Evolutionary conservation across 2,113 vertebrate species (phyloP).

Genomic region (Setophaga coronata): DNA sequence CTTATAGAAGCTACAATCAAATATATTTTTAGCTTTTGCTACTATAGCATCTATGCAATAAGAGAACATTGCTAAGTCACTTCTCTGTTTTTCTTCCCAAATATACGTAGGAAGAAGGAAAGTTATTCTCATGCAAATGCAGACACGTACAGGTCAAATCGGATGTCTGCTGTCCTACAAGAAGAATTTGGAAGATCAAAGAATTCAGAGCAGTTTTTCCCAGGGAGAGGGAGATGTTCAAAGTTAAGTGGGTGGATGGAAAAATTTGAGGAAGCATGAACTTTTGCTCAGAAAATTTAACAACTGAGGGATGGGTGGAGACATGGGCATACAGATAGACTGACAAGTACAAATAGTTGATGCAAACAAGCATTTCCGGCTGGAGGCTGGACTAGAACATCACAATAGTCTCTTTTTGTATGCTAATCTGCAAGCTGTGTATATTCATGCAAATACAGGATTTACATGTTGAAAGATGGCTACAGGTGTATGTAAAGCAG

Average conservation of each 20-base stretch:
- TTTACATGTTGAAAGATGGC: background rate
- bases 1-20: background rate
- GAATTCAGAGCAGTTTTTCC: slow-evolving; percentile 26
- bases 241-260: slow-evolving; percentile 28
- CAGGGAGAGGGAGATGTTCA: slow-evolving; percentile 1
- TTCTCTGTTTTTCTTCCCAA: background rate
- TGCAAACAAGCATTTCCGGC: background rate
- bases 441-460: background rate
- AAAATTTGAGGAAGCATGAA: slow-evolving; percentile 21
- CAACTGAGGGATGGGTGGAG: background rate
- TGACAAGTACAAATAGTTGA: background rate
- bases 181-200: slow-evolving; percentile 26
- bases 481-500: background rate
- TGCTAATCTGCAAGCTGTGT: background rate
- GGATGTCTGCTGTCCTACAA: background rate
- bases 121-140: slow-evolving; percentile 5
- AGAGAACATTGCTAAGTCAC: background rate
- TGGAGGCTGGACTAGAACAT: background rate
- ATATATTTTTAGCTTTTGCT: background rate
- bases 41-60: background rate
- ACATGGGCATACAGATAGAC: background rate
- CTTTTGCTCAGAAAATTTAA: background rate
- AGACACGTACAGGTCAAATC: accelerated
- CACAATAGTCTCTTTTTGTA: background rate
- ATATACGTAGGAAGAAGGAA: background rate